Evolutionary conservation across 2,888 invertebrate species (phyloP).

Genomic region (Rhagonycha lutea): DNA sequence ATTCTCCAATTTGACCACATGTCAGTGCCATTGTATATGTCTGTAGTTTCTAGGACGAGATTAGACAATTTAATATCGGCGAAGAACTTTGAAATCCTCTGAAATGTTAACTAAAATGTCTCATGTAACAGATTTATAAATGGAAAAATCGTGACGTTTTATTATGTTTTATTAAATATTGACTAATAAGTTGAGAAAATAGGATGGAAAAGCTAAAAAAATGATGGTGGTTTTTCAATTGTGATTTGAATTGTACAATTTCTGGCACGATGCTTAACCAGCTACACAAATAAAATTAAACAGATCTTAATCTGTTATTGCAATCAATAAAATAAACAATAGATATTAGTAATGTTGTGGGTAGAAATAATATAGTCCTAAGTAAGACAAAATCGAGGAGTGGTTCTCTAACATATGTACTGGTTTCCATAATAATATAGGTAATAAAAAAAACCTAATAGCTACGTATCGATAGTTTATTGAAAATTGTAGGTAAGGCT

Average conservation of each 20-base stretch:
- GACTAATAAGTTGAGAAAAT: neutral
- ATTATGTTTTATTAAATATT: neutral
- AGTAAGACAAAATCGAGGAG: slow-evolving; percentile 42
- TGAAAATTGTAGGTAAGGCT: slow-evolving; percentile 49
- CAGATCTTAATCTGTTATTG: slow-evolving; percentile 25
- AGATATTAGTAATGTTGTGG: slow-evolving; percentile 43
- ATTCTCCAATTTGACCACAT: slow-evolving; percentile 31
- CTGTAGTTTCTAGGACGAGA: slow-evolving; percentile 17
- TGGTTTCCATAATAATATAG: slow-evolving; percentile 52
- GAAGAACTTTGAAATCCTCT: slow-evolving; percentile 19
- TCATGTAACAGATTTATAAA: neutral
- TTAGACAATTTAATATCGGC: slow-evolving; percentile 19
- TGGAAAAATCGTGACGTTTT: neutral
- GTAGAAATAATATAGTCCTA: slow-evolving; percentile 50
- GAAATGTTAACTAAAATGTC: slow-evolving; percentile 8
- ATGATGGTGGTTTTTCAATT: neutral
- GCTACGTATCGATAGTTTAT: slow-evolving; percentile 49
- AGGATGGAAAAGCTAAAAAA: neutral
- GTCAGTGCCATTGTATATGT: slow-evolving; percentile 29
- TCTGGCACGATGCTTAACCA: neutral
- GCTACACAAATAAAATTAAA: slow-evolving; percentile 11
- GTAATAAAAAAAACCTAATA: slow-evolving; percentile 51
- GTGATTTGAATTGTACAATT: neutral
- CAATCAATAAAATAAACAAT: slow-evolving; percentile 36
- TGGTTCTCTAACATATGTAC: slow-evolving; percentile 52